These are phyloP conservation scores for Virgularia gustaviana DNA, from an alignment of 92 coral and sea anemone species.

Conservation along the genomic window DNA sequence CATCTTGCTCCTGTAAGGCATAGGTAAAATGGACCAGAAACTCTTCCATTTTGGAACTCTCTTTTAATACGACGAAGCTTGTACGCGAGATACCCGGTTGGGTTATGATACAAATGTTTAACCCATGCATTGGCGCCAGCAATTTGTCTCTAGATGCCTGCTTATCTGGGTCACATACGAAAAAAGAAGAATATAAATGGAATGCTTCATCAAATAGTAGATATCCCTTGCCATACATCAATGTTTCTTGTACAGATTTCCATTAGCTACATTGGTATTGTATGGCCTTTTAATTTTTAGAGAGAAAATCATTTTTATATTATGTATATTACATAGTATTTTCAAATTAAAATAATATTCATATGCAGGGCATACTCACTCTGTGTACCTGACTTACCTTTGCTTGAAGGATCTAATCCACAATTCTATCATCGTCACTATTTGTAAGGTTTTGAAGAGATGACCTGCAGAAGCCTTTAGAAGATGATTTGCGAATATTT, in stretches of 20 bases:
- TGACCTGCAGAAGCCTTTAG: slow-evolving; percentile 12
- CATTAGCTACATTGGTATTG: too few relatives aligned
- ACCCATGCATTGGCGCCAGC: slow-evolving; percentile 54
- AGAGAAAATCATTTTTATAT: too few relatives aligned
- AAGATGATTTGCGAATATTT: slow-evolving; percentile 16
- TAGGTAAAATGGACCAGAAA: too few relatives aligned
- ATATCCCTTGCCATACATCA: slow-evolving; percentile 37
- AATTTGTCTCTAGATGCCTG: slow-evolving; percentile 60
- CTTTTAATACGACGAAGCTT: slow-evolving; percentile 10
- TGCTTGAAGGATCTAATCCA: slow-evolving; percentile 16
- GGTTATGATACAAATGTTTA: slow-evolving; percentile 34
- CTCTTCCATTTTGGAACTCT: too few relatives aligned
- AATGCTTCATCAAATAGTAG: slow-evolving; percentile 44
- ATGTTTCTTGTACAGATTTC: slow-evolving; percentile 40
- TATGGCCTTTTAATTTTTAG: too few relatives aligned
- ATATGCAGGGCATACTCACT: not conserved
- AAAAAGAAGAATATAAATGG: slow-evolving; percentile 51
- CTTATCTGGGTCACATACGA: slow-evolving; percentile 48
- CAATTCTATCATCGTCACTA: slow-evolving; percentile 33
- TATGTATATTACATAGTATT: too few relatives aligned
- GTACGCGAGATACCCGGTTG: slow-evolving; percentile 1
- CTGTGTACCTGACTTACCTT: slow-evolving; percentile 5
- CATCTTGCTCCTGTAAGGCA: too few relatives aligned
- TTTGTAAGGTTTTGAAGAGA: slow-evolving; percentile 14
- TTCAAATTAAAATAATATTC: too few relatives aligned